A percentile compares a stretch with the other conserved stretches of the same genome.
These are phyloP conservation scores for Garra rufa DNA, from an alignment of 2,113 vertebrate genomes.

Conservation along the genomic window DNA sequence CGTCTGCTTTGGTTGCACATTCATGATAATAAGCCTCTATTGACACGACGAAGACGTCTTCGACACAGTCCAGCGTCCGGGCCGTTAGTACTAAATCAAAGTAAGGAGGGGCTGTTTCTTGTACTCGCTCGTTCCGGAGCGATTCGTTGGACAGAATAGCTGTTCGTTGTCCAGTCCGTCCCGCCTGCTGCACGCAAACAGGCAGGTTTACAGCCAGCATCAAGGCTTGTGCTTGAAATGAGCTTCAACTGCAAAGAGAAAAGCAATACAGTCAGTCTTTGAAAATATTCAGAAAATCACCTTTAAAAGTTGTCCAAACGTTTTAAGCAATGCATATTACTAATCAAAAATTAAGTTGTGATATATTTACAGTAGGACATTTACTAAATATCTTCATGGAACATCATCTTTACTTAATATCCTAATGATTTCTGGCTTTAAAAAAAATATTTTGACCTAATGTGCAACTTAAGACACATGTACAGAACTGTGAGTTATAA, in stretches of 20 bases:
- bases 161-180: not conserved
- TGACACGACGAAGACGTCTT: not conserved
- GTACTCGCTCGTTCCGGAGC: not conserved
- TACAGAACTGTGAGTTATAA: too few relatives aligned
- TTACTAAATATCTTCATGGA: too few relatives aligned
- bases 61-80: not conserved
- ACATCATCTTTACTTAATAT: too few relatives aligned
- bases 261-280: not conserved
- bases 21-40: not conserved
- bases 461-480: too few relatives aligned
- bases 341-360: too few relatives aligned
- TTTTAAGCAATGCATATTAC: too few relatives aligned
- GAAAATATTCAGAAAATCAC: too few relatives aligned
- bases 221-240: conserved; percentile 99
- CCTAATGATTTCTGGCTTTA: too few relatives aligned
- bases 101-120: not conserved
- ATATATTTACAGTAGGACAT: too few relatives aligned
- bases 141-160: not conserved
- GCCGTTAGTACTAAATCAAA: not conserved
- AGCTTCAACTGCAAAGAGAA: conserved; percentile 87
- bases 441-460: too few relatives aligned
- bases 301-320: too few relatives aligned
- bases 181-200: not conserved
- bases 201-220: conserved; percentile 36
- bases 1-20: conserved; percentile 31